phyloP scores from a whole-genome alignment of 2,888 invertebrate species.

The Pseudococcus viburni region DNA sequence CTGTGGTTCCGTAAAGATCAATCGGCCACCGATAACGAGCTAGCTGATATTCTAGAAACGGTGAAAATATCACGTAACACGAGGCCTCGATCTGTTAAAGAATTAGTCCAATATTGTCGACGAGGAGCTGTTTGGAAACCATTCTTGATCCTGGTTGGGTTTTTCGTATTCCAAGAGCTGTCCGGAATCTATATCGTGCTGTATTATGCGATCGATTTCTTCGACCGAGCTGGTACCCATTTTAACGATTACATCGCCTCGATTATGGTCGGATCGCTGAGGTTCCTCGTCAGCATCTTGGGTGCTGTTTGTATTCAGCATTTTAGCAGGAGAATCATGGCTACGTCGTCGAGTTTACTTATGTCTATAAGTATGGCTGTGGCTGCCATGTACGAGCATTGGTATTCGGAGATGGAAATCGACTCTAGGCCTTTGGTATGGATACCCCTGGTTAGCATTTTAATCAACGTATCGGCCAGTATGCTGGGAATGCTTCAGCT shows the following conservation, averaged over 20 bases:
- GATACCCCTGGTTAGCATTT: conserved; percentile 76
- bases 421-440: conserved; percentile 70
- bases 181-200: conserved; percentile 82
- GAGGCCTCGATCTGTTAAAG: conserved; percentile 14
- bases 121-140: conserved; percentile 77
- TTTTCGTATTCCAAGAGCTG: conserved; percentile 81
- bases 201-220: conserved; percentile 81
- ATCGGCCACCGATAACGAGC: conserved; percentile 77
- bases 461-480: conserved; percentile 80
- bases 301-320: conserved; percentile 79
- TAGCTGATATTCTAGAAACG: conserved; percentile 71
- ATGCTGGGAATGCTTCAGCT: conserved; percentile 83
- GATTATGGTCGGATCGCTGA: conserved; percentile 79
- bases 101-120: conserved; percentile 70
- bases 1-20: conserved; percentile 79
- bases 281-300: conserved; percentile 76
- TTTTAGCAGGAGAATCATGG: conserved; percentile 77
- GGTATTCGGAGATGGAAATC: conserved; percentile 69
- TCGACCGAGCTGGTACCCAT: conserved; percentile 77
- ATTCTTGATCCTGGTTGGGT: conserved; percentile 77
- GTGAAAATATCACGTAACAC: conserved; percentile 54
- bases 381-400: conserved; percentile 69
- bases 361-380: conserved; percentile 77
- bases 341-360: conserved; percentile 78
- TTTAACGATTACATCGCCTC: conserved; percentile 80